Conservation (phyloP, 2,113 vertebrate genomes). For the Opisthocomus hoazin region DNA sequence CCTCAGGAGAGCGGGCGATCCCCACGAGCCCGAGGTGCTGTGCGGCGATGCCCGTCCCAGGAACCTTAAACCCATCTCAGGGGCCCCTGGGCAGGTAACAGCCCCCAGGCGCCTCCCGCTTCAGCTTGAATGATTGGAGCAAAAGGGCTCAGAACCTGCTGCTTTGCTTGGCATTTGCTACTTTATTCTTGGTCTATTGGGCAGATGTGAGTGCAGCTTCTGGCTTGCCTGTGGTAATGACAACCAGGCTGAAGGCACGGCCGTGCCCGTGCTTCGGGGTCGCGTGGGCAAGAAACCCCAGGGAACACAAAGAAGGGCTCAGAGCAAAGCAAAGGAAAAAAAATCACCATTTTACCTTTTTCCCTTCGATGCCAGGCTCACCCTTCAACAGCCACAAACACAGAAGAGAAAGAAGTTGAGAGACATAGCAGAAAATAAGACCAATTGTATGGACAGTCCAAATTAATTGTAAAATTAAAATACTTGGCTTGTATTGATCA, state of each 20-base stretch:
- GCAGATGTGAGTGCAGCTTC: neutral
- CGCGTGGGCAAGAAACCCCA: fast-evolving
- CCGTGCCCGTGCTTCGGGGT: neutral
- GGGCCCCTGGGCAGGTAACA: neutral
- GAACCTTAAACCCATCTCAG: neutral
- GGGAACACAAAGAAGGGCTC: neutral
- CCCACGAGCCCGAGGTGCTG: neutral
- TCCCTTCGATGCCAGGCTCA: constrained; percentile 61
- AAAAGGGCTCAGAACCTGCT: neutral
- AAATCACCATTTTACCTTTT: constrained; percentile 47
- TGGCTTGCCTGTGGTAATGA: neutral
- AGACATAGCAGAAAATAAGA: neutral
- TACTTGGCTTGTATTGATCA: neutral
- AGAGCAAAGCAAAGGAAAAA: neutral
- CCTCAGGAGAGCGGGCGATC: neutral
- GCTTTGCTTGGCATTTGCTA: neutral
- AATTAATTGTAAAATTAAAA: neutral
- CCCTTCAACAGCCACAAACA: constrained; percentile 24
- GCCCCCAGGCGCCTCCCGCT: neutral
- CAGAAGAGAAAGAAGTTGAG: neutral
- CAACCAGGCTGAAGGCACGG: neutral
- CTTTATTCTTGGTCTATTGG: neutral
- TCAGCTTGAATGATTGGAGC: neutral
- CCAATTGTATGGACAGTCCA: neutral
- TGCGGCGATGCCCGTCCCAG: neutral